Evolutionary conservation across 2,113 vertebrate species (phyloP), one percentile per base, ranked within the genome.

Genomic region (Pantherophis guttatus): DNA sequence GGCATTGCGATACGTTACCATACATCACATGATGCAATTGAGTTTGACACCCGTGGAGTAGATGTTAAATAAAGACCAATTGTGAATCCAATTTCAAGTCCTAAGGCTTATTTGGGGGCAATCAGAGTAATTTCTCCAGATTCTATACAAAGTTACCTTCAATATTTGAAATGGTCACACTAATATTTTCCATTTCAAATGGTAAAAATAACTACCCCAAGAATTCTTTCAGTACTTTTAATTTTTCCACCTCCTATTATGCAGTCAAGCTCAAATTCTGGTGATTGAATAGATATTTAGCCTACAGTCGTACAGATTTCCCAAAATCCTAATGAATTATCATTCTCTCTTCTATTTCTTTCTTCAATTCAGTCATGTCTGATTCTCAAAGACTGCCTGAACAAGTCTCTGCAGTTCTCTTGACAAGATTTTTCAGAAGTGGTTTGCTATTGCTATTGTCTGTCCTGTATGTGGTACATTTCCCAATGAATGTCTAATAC

Each of bases 401-500:
- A n/a, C 12, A 70, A 6, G 13, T 70, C 29, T n/a, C 62, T 65
- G 62, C 62, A 65, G 11, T 65, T 65, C 26, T 33, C 29, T 70
- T 70, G 65, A 33, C 29, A 70, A 70, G 65, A 17, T 70, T 70
- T 33, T 70, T 33, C 5, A 70, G 29, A 70, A 70, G 65, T 9
- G 0, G 29, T 70, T 70, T 70, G 65, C 13, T 70, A 70, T 33
- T 70, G 29, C 2, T 70, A 33, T 70, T 33, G 5, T 15, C 12
- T 70, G 29, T 10, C 7, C 86, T 88, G 12, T 48, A 57, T 15
- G 29, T n/a, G 57, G 17, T 29, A 58, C 53, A n/a, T 81, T 87
- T 92, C 87, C 62, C 21, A 88, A 33, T 65, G 33, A 48, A 57
- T 70, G 52, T 90, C 29, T 86, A 93, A 62, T 95, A 91, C 94